Percentiles rank a stretch among this genome's conserved stretches.
Evolutionary conservation across 1,140 invertebrate species (phyloP).

Genomic region (Drosophila prosaltans): DNA sequence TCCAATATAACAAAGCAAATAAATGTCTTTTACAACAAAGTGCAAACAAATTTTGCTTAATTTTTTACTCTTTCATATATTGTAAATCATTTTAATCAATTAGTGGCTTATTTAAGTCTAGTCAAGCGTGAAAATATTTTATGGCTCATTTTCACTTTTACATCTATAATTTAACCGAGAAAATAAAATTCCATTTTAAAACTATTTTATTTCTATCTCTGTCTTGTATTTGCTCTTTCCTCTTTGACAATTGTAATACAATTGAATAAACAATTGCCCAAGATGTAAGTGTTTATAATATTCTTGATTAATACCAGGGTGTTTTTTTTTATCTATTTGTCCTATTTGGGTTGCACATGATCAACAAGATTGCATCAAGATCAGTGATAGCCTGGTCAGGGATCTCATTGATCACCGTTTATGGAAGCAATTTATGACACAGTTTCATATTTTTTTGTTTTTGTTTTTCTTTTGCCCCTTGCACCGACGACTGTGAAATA

Average conservation of each 20-base stretch:
- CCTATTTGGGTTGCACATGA: conserved; percentile 51
- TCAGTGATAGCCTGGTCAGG: not conserved
- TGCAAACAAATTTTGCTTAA: no score
- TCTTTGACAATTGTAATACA: conserved; percentile 40
- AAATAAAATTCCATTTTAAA: no score
- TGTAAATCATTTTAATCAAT: no score
- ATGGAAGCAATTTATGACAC: not conserved
- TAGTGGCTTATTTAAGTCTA: no score
- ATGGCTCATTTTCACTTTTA: no score
- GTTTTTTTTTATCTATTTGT: not conserved
- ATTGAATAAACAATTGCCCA: conserved; percentile 37
- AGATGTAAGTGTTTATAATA: conserved; percentile 37
- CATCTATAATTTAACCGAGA: no score
- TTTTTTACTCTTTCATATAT: no score
- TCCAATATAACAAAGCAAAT: no score
- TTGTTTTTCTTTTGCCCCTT: conserved; percentile 24
- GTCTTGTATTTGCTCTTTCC: not conserved
- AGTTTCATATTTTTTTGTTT: not conserved
- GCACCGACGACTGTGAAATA: conserved; percentile 38
- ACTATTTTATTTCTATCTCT: not conserved
- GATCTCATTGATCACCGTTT: conserved; percentile 44
- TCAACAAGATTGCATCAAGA: conserved; percentile 35
- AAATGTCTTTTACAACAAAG: no score
- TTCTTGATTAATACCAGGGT: conserved; percentile 46
- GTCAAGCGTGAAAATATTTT: no score